Conservation (phyloP, 2,797 vertebrate species). For the Macroramphosus scolopax region DNA sequence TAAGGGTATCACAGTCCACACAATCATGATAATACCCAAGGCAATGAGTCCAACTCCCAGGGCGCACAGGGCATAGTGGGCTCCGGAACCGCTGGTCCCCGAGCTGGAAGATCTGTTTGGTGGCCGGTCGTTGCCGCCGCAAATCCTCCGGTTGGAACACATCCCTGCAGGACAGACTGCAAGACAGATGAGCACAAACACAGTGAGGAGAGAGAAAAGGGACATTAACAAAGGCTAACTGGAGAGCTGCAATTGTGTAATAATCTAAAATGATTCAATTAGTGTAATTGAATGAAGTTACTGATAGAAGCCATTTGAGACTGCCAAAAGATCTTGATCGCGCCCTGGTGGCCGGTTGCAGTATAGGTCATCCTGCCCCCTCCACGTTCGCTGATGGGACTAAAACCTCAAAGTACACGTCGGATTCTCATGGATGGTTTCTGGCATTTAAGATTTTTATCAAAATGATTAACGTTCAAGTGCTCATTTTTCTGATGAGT, state of each 20-base stretch:
- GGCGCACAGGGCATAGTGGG: constrained; percentile 91
- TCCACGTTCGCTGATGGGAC: too few relatives aligned
- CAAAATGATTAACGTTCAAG: too few relatives aligned
- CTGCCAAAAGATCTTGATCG: too few relatives aligned
- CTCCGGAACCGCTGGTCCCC: constrained; percentile 71
- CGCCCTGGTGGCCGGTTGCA: too few relatives aligned
- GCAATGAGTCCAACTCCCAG: constrained; percentile 91
- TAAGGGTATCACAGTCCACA: constrained; percentile 90
- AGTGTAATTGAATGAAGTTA: not conserved
- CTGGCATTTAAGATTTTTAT: too few relatives aligned
- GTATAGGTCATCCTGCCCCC: too few relatives aligned
- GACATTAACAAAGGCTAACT: not conserved
- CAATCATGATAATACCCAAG: constrained; percentile 92
- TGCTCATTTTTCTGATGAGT: too few relatives aligned
- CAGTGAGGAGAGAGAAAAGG: not conserved
- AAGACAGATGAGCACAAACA: constrained; percentile 4
- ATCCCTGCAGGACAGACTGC: constrained; percentile 56
- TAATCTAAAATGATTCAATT: not conserved
- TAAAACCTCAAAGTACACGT: too few relatives aligned
- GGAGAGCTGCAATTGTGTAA: not conserved
- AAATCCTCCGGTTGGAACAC: constrained; percentile 71
- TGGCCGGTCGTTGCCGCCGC: constrained; percentile 41
- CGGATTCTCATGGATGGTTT: too few relatives aligned
- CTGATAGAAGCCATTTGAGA: too few relatives aligned
- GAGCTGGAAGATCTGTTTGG: constrained; percentile 40